Percentiles rank a stretch among this genome's conserved stretches.
phyloP scores from a whole-genome alignment of 1,140 invertebrate species.

The Asobara japonica region DNA sequence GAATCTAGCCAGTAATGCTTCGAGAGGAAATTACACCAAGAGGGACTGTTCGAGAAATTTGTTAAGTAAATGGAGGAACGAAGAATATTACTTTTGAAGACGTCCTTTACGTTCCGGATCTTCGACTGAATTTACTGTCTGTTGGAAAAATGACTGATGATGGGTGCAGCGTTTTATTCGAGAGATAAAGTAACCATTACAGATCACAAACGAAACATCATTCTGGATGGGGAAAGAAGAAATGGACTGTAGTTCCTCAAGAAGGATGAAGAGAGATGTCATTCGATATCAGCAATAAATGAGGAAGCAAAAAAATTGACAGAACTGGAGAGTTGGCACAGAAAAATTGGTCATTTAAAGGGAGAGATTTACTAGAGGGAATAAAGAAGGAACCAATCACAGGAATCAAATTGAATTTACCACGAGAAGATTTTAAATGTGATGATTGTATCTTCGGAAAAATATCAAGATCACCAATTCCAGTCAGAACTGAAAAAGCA shows the following conservation, averaged over 20 bases:
- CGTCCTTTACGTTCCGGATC: constrained; percentile 20
- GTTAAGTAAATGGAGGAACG: neutral
- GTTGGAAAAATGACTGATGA: constrained; percentile 23
- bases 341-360: constrained; percentile 38
- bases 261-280: neutral
- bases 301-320: constrained; percentile 53
- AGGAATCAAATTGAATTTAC: constrained; percentile 24
- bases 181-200: neutral
- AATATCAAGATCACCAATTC: constrained; percentile 35
- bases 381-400: constrained; percentile 15
- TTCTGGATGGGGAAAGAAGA: constrained; percentile 5
- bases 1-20: constrained; percentile 14
- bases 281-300: neutral
- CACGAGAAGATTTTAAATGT: constrained; percentile 36
- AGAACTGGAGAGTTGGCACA: too few species aligned
- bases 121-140: neutral
- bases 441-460: constrained; percentile 45
- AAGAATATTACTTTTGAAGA: constrained; percentile 2
- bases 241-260: constrained; percentile 25
- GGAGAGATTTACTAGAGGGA: constrained; percentile 29
- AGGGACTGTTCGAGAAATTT: neutral
- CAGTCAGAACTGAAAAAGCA: constrained; percentile 24
- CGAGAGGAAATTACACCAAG: neutral
- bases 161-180: neutral
- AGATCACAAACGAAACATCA: constrained; percentile 4